A percentile compares a stretch with the other conserved stretches of the same genome.
Evolutionary conservation across 2,113 vertebrate species (phyloP).

Genomic region (Macquaria australasica): DNA sequence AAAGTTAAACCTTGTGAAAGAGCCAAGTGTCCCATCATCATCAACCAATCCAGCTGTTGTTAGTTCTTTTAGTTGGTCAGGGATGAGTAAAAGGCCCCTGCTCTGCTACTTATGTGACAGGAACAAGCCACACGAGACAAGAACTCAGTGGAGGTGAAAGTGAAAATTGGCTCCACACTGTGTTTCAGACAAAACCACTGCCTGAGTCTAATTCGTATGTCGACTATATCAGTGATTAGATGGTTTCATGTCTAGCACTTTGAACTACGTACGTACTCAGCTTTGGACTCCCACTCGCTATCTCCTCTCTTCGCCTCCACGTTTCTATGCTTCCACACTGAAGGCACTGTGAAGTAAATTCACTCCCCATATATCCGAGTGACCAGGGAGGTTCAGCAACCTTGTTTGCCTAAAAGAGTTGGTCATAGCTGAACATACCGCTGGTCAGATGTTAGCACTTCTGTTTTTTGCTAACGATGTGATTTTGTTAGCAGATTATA

Average conservation of each 20-base stretch:
- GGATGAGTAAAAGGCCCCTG: neutral
- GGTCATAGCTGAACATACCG: neutral
- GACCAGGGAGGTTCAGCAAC: neutral
- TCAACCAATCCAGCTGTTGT: neutral
- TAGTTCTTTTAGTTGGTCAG: conserved; percentile 8
- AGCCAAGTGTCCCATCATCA: conserved; percentile 23
- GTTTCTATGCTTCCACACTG: neutral
- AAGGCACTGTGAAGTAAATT: neutral
- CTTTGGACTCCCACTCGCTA: neutral
- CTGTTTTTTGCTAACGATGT: neutral
- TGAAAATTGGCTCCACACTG: conserved; percentile 43
- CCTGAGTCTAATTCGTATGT: neutral
- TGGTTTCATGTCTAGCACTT: neutral
- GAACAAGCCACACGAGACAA: conserved; percentile 9
- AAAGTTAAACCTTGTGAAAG: conserved; percentile 10
- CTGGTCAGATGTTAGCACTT: neutral
- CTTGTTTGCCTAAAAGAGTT: neutral
- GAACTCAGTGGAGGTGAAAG: conserved; percentile 18
- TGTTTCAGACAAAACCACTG: neutral
- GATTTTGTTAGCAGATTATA: neutral
- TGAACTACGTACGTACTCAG: neutral
- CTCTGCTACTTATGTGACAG: conserved; percentile 24
- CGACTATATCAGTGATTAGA: neutral
- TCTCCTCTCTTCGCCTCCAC: neutral
- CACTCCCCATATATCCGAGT: neutral